phyloP scores from a whole-genome alignment of 2,113 vertebrate genomes.

The Tilapia sparmanii region DNA sequence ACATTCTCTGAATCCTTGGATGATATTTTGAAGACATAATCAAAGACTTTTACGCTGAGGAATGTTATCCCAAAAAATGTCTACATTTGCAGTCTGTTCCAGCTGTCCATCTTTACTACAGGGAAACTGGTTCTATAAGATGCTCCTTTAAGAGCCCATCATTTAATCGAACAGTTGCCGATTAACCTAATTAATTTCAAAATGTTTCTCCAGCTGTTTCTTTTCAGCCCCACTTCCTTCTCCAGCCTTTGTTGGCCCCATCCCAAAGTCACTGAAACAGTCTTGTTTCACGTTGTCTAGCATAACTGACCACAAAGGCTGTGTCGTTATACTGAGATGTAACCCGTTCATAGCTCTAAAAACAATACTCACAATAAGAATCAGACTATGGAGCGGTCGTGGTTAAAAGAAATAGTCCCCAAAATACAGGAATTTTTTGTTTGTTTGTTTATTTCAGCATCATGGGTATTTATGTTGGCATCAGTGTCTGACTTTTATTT shows the following conservation, averaged over 20 bases:
- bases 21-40: not conserved
- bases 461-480: not conserved
- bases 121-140: not conserved
- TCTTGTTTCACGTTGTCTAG: not conserved
- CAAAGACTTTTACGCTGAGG: not conserved
- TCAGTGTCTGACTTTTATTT: not conserved
- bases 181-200: not conserved
- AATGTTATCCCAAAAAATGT: not conserved
- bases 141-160: not conserved
- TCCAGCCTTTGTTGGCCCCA: not conserved
- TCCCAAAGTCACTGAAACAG: not conserved
- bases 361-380: not conserved
- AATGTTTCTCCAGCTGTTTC: not conserved
- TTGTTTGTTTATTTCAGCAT: not conserved
- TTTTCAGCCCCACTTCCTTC: not conserved
- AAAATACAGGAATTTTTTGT: rapidly evolving
- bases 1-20: not conserved
- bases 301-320: not conserved
- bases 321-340: not conserved
- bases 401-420: not conserved
- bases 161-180: rapidly evolving
- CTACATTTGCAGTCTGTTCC: rapidly evolving
- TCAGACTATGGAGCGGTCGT: not conserved
- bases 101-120: not conserved
- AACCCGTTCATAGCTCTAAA: not conserved